Evolutionary conservation across 2,888 invertebrate species (phyloP), one percentile per base, ranked within the genome.

Genomic region (Lasioglossum figueresi): DNA sequence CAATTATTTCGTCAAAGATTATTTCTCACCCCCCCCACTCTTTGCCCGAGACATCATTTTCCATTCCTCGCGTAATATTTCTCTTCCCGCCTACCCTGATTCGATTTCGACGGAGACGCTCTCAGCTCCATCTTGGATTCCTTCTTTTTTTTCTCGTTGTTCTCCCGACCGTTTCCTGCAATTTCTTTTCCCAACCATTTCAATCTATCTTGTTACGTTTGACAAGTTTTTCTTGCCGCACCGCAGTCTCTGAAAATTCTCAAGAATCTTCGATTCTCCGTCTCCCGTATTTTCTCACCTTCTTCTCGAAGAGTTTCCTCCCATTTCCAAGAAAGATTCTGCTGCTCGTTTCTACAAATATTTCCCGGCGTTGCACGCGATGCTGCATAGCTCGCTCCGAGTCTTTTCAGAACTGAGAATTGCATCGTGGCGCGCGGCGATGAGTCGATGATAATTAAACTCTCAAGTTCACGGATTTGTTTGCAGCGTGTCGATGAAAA

Each of bases 201-300:
- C 82, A 52, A 82, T 82, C 73, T 74, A 79, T 74, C 82, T 74
- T 56, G 52, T 78, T 82, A 70, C 27, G 73, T 82, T 82, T 74
- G 73, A 73, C 82, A 82, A 82, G 82, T 79, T 82, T 80, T 74
- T 74, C 71, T 71, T 63, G 14, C 23, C 70, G 16, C 5, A 48
- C 72, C 43, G 40, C 52, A 10, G 23, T 34, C 45, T 45, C 74
- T 66, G 40, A 14, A 4, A 19, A 68, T 34, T 34, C 4, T 37
- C 37, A 43, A 43, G 48, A 66, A 63, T 81, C 76, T 37, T 75
- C 56, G 71, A 43, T 19, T 45, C 45, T 19, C 14, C 43, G 2
- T 34, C 40, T n/a, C 1, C 43, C 52, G 48, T 52, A n/a, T 68
- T 68, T 68, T 75, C 63, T 31, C 10, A 27, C n/a, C n/a, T 3